Evolutionary conservation across 2,113 vertebrate genomes (phyloP).

Genomic region (Erinaceus europaeus): DNA sequence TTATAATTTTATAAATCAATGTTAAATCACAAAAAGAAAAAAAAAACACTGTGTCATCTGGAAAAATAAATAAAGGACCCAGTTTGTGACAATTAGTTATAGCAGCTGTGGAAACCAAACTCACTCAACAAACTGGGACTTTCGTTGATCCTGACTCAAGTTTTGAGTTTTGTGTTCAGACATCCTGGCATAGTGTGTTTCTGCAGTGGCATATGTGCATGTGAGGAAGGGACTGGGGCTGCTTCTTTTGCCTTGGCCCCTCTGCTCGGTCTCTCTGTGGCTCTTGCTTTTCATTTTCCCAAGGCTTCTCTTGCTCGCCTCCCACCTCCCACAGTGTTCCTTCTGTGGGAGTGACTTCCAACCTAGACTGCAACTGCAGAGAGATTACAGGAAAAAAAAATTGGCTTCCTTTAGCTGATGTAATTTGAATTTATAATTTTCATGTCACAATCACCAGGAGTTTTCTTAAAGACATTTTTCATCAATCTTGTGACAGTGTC

Average conservation of each 20-base stretch:
- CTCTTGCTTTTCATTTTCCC: too few relatives aligned
- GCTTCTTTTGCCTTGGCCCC: background rate
- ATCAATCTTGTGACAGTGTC: constrained; percentile 51
- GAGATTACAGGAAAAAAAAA: constrained; percentile 39
- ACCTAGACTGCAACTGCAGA: background rate
- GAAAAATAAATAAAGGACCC: background rate
- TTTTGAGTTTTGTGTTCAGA: background rate
- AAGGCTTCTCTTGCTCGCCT: background rate
- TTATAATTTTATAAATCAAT: too few relatives aligned
- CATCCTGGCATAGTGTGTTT: background rate
- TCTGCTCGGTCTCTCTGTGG: too few relatives aligned
- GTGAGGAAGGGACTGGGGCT: background rate
- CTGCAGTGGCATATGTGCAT: accelerated
- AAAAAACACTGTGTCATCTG: too few relatives aligned
- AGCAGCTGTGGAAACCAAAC: background rate
- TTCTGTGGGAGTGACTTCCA: background rate
- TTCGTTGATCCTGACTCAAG: background rate
- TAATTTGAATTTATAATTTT: constrained; percentile 69
- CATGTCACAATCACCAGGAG: constrained; percentile 37
- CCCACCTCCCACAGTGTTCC: background rate
- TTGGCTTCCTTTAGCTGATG: constrained; percentile 10
- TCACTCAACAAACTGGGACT: background rate
- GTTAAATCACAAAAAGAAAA: too few relatives aligned
- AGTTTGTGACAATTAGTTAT: background rate
- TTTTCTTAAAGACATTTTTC: constrained; percentile 32